Conservation (phyloP, 1,140 invertebrate species). For the Laupala kohalensis region DNA sequence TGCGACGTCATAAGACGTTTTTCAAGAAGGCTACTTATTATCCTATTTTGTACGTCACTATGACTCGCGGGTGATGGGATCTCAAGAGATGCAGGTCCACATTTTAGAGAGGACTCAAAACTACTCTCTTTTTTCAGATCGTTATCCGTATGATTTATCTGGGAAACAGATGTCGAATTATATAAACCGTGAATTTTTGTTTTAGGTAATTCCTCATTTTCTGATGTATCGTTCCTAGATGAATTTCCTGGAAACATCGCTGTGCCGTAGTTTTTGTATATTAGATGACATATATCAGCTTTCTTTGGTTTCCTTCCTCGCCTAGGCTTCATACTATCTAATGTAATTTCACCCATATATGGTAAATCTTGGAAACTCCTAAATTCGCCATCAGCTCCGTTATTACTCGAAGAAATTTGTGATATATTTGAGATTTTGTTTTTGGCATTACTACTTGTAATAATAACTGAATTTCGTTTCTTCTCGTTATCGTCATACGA, state of each 20-base stretch:
- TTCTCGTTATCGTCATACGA: neutral
- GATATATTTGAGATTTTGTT: neutral
- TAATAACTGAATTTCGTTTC: constrained; percentile 14
- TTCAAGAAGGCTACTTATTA: constrained; percentile 51
- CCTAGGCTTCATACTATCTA: constrained; percentile 70
- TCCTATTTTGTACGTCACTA: constrained; percentile 53
- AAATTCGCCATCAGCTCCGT: constrained; percentile 19
- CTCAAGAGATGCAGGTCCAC: constrained; percentile 2
- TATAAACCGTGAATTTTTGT: neutral
- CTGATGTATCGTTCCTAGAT: neutral
- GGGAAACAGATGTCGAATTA: neutral
- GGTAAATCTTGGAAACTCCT: constrained; percentile 69
- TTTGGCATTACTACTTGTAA: constrained; percentile 1
- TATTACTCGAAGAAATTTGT: neutral
- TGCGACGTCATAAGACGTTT: constrained; percentile 37
- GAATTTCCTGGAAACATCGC: constrained; percentile 59
- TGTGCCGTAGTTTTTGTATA: constrained; percentile 76
- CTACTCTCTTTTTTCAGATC: neutral
- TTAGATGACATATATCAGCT: constrained; percentile 79
- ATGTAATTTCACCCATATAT: constrained; percentile 80
- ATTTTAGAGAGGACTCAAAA: neutral
- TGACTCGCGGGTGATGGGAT: constrained; percentile 16
- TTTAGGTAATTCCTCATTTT: neutral
- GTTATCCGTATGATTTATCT: neutral
- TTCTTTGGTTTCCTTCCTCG: constrained; percentile 78